Percentiles rank a stretch among this genome's conserved stretches.
These are phyloP conservation scores for Coenonympha arcania DNA, from an alignment of 2,888 invertebrate species.

Conservation along the genomic window DNA sequence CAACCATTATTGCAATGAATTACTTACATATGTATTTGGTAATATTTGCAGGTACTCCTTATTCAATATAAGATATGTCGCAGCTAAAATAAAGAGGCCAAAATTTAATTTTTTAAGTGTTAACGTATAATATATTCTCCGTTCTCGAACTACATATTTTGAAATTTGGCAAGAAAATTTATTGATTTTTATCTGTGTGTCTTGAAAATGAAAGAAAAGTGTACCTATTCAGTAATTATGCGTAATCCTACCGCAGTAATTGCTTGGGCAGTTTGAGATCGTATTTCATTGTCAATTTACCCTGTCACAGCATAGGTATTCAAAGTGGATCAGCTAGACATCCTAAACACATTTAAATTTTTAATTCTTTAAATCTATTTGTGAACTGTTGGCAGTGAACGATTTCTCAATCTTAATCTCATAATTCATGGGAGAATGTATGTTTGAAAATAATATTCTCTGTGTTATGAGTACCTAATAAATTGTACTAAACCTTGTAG, in stretches of 20 bases:
- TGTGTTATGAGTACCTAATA: too few relatives aligned
- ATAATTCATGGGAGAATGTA: background rate
- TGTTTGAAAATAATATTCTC: too few relatives aligned
- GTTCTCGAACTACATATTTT: background rate
- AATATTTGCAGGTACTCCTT: constrained; percentile 59
- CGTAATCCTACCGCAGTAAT: background rate
- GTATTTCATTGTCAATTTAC: background rate
- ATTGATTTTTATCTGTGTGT: background rate
- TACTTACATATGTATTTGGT: constrained; percentile 54
- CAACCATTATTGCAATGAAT: constrained; percentile 70
- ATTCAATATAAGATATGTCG: constrained; percentile 40
- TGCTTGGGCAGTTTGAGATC: background rate
- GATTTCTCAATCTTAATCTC: background rate
- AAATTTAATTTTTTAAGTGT: background rate
- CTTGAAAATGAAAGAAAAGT: background rate
- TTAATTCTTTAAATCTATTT: background rate
- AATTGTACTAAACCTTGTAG: background rate
- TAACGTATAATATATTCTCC: background rate
- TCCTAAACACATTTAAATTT: background rate
- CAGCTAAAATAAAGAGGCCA: constrained; percentile 25
- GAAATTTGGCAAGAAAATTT: constrained; percentile 5
- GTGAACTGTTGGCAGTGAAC: constrained; percentile 7
- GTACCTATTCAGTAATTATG: background rate
- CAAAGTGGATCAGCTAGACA: background rate
- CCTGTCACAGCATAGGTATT: background rate